phyloP scores from a whole-genome alignment of 1,140 invertebrate genomes.

The Helicoverpa zea region DNA sequence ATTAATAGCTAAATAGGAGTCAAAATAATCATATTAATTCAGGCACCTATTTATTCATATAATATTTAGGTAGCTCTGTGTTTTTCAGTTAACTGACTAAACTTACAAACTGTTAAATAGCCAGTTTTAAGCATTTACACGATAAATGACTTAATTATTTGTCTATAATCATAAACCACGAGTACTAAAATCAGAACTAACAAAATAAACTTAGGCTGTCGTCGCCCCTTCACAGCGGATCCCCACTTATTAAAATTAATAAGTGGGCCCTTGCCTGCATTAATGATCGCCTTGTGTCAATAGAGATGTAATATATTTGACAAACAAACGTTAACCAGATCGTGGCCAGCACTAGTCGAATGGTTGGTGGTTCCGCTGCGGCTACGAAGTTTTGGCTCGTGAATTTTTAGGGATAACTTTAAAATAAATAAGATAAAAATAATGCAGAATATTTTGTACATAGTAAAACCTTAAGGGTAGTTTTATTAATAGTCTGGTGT shows the following conservation, averaged over 20 bases:
- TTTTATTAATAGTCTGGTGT: too few species aligned
- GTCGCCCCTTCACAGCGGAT: constrained; percentile 73
- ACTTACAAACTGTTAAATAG: too few species aligned
- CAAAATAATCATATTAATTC: too few species aligned
- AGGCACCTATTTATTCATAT: too few species aligned
- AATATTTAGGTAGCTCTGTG: too few species aligned
- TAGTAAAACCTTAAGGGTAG: too few species aligned
- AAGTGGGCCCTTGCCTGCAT: constrained; percentile 83
- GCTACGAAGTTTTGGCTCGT: background rate
- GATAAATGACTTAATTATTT: constrained; percentile 9
- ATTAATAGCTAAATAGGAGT: too few species aligned
- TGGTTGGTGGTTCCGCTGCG: background rate
- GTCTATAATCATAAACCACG: constrained; percentile 38
- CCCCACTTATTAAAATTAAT: constrained; percentile 86
- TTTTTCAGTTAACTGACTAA: too few species aligned
- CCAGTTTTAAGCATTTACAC: background rate
- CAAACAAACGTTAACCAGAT: constrained; percentile 77
- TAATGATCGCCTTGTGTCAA: constrained; percentile 84
- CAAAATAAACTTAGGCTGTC: constrained; percentile 75
- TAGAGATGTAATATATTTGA: constrained; percentile 82
- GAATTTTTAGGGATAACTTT: background rate
- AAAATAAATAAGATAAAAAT: too few species aligned
- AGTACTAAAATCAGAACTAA: constrained; percentile 74
- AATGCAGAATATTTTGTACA: too few species aligned
- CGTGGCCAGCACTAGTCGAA: constrained; percentile 54